Evolutionary conservation across 2,888 invertebrate genomes (phyloP).

Genomic region (Leptinotarsa haldemani): DNA sequence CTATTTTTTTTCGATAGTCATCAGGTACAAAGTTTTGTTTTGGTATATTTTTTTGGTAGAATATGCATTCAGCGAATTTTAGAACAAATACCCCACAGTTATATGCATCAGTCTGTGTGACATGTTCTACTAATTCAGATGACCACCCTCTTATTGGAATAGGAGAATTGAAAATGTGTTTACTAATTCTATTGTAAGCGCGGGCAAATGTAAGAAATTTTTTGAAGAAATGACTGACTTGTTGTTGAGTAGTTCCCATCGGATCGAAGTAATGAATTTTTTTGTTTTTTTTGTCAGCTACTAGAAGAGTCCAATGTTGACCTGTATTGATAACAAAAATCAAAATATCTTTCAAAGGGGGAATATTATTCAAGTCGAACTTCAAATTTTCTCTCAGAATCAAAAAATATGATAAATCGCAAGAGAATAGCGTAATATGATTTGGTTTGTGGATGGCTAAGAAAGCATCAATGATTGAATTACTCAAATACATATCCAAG

Average conservation of each 20-base stretch:
- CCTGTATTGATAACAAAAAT: not conserved
- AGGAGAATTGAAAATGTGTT: not conserved
- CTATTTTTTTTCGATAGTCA: not conserved
- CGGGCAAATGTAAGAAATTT: too few species aligned
- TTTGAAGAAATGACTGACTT: too few species aligned
- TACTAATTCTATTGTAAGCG: too few species aligned
- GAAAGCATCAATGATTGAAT: slow-evolving; percentile 1
- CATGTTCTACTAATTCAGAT: not conserved
- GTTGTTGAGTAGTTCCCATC: not conserved
- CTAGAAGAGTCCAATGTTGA: slow-evolving; percentile 8
- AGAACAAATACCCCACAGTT: slow-evolving; percentile 9
- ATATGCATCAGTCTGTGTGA: slow-evolving; percentile 4
- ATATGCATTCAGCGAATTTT: not conserved
- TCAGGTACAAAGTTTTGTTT: not conserved
- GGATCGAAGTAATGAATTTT: not conserved
- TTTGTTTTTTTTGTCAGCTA: not conserved
- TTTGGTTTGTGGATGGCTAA: not conserved
- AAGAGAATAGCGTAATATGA: not conserved
- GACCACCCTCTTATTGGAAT: not conserved
- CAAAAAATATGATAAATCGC: not conserved
- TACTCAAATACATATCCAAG: not conserved
- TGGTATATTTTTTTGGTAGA: not conserved
- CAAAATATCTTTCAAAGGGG: not conserved
- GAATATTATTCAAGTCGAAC: not conserved
- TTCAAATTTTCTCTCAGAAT: not conserved